Evolutionary conservation across 2,888 invertebrate species (phyloP).

Genomic region (Hyposoter dolosus): DNA sequence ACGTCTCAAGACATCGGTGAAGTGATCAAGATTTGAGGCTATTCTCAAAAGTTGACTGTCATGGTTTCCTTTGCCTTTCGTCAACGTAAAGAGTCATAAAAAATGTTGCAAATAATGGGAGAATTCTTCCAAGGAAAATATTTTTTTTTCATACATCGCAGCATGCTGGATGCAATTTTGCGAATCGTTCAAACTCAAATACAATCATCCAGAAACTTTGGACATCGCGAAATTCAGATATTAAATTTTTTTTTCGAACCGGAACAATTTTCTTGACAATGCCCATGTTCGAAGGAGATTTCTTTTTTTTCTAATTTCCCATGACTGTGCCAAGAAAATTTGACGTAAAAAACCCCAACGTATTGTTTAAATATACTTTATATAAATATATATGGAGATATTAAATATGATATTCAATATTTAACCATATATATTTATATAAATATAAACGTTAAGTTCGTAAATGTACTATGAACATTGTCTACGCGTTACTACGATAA

Average conservation of each 20-base stretch:
- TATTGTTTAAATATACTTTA: neutral
- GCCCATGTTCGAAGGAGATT: neutral
- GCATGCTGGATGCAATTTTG: neutral
- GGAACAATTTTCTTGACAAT: neutral
- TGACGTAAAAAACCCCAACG: neutral
- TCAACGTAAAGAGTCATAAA: neutral
- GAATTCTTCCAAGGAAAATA: neutral
- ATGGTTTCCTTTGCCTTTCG: neutral
- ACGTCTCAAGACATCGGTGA: conserved; percentile 1
- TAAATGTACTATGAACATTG: conserved; percentile 18
- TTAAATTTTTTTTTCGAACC: neutral
- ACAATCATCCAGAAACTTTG: neutral
- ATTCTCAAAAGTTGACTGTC: neutral
- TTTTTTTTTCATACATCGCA: neutral
- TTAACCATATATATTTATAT: conserved; percentile 17
- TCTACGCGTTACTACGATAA: conserved; percentile 53
- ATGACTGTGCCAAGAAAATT: neutral
- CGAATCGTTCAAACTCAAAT: neutral
- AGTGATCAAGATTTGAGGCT: conserved; percentile 18
- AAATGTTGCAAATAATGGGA: neutral
- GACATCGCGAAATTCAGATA: neutral
- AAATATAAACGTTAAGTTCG: conserved; percentile 3
- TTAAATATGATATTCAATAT: neutral
- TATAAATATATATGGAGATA: conserved; percentile 16
- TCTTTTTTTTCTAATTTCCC: neutral